Percentiles rank a stretch among this genome's conserved stretches.
Conservation (phyloP, 2,888 invertebrate species). For the Tromatobia lineatoria region DNA sequence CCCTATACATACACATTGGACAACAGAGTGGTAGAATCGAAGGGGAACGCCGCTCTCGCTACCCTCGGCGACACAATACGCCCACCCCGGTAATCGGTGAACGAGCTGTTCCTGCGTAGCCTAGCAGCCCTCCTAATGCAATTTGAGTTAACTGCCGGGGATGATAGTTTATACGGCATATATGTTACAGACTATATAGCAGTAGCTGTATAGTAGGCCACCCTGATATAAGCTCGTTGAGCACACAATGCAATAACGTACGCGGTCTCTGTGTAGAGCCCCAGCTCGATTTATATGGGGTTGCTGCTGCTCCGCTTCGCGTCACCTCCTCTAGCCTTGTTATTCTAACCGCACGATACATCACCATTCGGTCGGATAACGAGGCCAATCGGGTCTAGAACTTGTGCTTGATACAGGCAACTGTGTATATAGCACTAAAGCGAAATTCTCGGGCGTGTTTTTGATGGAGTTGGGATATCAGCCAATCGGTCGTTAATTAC, state of each 20-base stretch:
- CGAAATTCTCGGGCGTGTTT: constrained; percentile 13
- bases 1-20: constrained; percentile 47
- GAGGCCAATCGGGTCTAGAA: constrained; percentile 60
- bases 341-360: constrained; percentile 74
- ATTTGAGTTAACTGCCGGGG: constrained; percentile 83
- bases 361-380: constrained; percentile 70
- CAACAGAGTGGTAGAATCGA: constrained; percentile 49
- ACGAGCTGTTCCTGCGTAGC: constrained; percentile 46
- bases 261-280: constrained; percentile 49
- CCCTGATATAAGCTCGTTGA: constrained; percentile 68
- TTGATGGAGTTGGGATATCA: constrained; percentile 11
- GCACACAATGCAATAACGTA: constrained; percentile 68
- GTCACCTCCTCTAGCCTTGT: constrained; percentile 65
- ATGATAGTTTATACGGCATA: constrained; percentile 75
- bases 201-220: constrained; percentile 51
- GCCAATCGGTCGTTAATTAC: background rate
- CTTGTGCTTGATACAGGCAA: constrained; percentile 47
- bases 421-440: constrained; percentile 8
- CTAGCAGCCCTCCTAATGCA: constrained; percentile 79
- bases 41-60: constrained; percentile 49
- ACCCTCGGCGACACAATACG: constrained; percentile 73
- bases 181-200: constrained; percentile 48
- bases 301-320: constrained; percentile 39
- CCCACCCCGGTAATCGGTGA: constrained; percentile 72
- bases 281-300: constrained; percentile 60